Conservation (phyloP, 2,797 vertebrate species). For the Poeciliopsis presidionis region DNA sequence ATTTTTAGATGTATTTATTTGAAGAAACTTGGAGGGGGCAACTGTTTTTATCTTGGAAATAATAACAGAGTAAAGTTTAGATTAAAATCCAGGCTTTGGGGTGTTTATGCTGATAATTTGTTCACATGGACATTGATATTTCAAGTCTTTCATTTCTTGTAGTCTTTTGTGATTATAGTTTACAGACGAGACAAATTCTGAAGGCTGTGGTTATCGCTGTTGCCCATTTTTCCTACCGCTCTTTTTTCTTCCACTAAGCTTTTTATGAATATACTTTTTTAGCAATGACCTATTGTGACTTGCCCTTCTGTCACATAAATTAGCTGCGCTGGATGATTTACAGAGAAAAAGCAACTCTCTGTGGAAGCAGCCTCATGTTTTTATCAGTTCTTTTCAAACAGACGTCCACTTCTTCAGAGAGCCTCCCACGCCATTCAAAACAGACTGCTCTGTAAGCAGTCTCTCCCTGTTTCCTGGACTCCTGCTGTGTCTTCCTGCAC, state of each 20-base stretch:
- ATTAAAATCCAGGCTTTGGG: not conserved
- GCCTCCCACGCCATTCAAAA: slow-evolving; percentile 5
- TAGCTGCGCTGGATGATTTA: slow-evolving; percentile 14
- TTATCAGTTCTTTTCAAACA: slow-evolving; percentile 44
- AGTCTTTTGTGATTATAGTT: not conserved
- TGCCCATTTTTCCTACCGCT: not conserved
- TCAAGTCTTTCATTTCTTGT: not conserved
- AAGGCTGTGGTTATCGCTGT: not conserved
- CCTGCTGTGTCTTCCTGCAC: slow-evolving; percentile 58
- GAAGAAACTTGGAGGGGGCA: not conserved
- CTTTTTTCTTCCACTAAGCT: not conserved
- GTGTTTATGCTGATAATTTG: not conserved
- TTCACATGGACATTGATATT: not conserved
- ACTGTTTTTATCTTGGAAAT: not conserved
- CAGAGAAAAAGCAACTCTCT: slow-evolving; percentile 17
- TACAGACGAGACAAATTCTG: not conserved
- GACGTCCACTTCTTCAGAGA: slow-evolving; percentile 53
- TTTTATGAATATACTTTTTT: not conserved
- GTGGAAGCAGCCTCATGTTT: slow-evolving; percentile 30
- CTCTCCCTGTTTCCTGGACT: slow-evolving; percentile 58
- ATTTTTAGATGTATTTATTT: not conserved
- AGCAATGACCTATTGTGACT: not conserved
- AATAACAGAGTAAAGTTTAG: not conserved
- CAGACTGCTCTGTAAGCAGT: slow-evolving; percentile 50
- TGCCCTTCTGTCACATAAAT: slow-evolving; percentile 8